Evolutionary conservation across 2,113 vertebrate species (phyloP).

Genomic region (Python bivittatus): DNA sequence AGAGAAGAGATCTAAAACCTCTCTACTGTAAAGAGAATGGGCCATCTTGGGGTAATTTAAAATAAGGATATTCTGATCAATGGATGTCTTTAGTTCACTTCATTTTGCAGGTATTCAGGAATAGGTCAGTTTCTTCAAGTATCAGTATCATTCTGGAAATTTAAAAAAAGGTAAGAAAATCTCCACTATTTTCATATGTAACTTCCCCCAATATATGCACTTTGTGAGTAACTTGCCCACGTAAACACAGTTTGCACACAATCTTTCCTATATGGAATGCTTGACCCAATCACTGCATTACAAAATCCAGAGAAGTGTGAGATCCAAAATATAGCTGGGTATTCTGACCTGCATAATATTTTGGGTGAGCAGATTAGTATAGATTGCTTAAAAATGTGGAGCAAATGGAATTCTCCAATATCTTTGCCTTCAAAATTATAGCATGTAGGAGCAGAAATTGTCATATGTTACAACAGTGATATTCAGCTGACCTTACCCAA

Average conservation of each 20-base stretch:
- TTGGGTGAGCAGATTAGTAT: background rate
- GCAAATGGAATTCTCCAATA: background rate
- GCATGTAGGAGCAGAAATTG: background rate
- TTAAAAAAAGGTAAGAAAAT: background rate
- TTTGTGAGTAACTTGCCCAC: background rate
- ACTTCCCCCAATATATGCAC: background rate
- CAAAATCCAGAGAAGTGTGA: background rate
- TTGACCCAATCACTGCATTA: background rate
- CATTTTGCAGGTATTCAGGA: background rate
- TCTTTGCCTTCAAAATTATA: background rate
- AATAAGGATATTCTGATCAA: background rate
- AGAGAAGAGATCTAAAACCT: background rate
- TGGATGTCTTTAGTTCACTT: background rate
- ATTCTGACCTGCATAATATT: background rate
- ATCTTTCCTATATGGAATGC: background rate
- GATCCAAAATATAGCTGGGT: background rate
- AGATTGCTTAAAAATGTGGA: background rate
- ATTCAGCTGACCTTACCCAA: background rate
- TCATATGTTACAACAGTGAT: background rate
- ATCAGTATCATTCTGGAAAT: background rate
- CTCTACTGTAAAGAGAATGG: too few species aligned
- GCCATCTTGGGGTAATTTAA: too few species aligned
- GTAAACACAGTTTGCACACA: background rate
- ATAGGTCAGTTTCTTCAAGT: background rate
- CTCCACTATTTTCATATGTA: background rate